Base-by-base conservation (phyloP, 2,797 vertebrate genomes). In the Varecia variegata region DNA sequence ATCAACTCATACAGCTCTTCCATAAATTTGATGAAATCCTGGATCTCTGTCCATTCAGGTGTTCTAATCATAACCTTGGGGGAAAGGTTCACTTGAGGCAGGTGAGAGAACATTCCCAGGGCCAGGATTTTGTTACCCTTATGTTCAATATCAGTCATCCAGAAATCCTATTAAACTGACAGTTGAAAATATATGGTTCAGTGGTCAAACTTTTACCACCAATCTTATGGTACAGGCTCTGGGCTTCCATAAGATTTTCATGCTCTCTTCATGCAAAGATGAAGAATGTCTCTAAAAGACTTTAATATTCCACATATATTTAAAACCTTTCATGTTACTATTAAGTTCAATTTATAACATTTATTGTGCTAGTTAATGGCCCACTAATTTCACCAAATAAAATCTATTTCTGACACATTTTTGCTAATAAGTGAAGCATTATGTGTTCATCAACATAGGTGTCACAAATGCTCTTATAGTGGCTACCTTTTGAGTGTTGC, bases 391-490 rank as follows among this genome's bases (percentile, higher is more conserved):
- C 27, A 40, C 40, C 30, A 96, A 56, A 60, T 43, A 88, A 68
- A 93, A 79, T 82, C 54, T 17, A 45, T 65, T 94, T 96, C 54
- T 38, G 11, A 68, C 20, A 23, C 65, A 94, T 76, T 94, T 74
- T 95, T 90, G 17, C 70, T 93, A 76, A 43, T 50, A 43, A 90
- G 35, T 17, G 50, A 80, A 90, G 30, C 27, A 52, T 86, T 20
- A 27, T 79, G 60, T 76, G 3, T 65, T 88, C 17, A 74, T 7
- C 87, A n/a, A 89, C 45, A 54, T 62, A 47, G 67, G 5, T 68
- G 12, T 43, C 82, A 40, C 45, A 94, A 67, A 88, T 54, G 6
- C 17, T 54, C 50, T 58, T 40, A 21, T 40, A 15, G 23, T 1
- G 1, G 11, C 43, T 47, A 52, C 9, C 45, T 74, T 38, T 73